phyloP scores from a whole-genome alignment of 2,113 vertebrate species.

The Campylomormyrus numenius region DNA sequence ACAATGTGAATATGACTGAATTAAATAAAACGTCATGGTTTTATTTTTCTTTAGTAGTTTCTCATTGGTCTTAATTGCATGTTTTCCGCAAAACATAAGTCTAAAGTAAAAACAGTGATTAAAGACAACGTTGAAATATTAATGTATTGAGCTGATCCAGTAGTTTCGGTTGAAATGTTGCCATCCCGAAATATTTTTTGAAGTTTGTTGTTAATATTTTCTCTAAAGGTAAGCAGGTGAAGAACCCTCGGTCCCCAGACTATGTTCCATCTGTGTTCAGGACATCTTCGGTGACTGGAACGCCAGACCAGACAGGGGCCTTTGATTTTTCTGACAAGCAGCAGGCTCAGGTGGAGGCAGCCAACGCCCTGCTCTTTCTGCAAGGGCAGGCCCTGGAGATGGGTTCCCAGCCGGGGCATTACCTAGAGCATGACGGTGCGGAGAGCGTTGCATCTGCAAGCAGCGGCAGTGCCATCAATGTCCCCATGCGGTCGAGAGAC shows the following conservation, averaged over 20 bases:
- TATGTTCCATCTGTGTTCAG: slow-evolving; percentile 62
- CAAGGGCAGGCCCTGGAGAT: slow-evolving; percentile 53
- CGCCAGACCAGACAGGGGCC: slow-evolving; percentile 48
- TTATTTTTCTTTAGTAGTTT: neutral
- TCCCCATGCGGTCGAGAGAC: slow-evolving; percentile 34
- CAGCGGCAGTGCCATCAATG: slow-evolving; percentile 40
- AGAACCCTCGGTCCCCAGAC: slow-evolving; percentile 61
- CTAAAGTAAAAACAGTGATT: neutral
- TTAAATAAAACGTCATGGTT: neutral
- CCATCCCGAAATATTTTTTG: neutral
- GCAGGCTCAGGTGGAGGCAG: slow-evolving; percentile 63
- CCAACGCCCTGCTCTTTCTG: slow-evolving; percentile 61
- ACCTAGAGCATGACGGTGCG: slow-evolving; percentile 27
- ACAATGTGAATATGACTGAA: neutral
- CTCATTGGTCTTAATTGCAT: neutral
- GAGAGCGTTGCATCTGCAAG: slow-evolving; percentile 46
- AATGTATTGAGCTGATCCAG: neutral
- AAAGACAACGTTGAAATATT: neutral
- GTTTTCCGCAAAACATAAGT: neutral
- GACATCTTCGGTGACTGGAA: slow-evolving; percentile 38
- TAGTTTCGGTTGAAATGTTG: neutral
- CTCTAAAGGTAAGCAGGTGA: slow-evolving; percentile 61
- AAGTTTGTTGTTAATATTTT: neutral
- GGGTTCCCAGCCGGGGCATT: slow-evolving; percentile 3
- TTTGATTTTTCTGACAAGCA: slow-evolving; percentile 57